These are phyloP conservation scores for Campylomormyrus tamandua DNA, from an alignment of 2,113 vertebrate species.

Conservation along the genomic window DNA sequence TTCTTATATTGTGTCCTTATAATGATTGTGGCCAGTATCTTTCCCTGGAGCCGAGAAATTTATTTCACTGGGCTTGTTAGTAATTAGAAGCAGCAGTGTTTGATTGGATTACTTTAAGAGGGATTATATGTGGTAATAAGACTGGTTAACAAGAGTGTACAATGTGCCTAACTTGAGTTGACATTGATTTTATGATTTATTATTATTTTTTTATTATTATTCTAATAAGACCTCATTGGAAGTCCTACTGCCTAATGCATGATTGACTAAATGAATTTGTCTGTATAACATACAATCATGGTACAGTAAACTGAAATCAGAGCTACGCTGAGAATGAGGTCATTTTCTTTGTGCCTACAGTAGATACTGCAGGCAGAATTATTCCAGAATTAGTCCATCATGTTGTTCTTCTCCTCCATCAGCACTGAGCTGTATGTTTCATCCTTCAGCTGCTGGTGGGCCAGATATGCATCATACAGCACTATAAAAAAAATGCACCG, in stretches of 20 bases:
- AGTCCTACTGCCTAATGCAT: background rate
- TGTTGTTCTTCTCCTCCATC: constrained; percentile 91
- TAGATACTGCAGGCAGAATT: constrained; percentile 91
- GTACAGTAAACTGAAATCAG: background rate
- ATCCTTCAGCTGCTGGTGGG: constrained; percentile 83
- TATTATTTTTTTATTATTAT: background rate
- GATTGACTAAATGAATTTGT: background rate
- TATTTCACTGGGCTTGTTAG: background rate
- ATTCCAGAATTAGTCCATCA: constrained; percentile 94
- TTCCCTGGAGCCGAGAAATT: background rate
- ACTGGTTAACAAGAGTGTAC: background rate
- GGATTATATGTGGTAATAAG: background rate
- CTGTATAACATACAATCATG: background rate
- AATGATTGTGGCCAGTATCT: background rate
- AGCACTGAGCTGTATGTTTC: constrained; percentile 76
- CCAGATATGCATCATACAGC: constrained; percentile 75
- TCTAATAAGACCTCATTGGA: background rate
- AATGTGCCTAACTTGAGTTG: background rate
- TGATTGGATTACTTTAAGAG: background rate
- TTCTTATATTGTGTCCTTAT: background rate
- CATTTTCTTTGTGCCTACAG: constrained; percentile 10
- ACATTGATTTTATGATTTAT: background rate
- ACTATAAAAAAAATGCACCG: constrained; percentile 68
- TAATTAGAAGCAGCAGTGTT: background rate
- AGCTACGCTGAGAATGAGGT: background rate